These are phyloP conservation scores for Solea senegalensis DNA, from an alignment of 2,113 vertebrate genomes.

Conservation along the genomic window DNA sequence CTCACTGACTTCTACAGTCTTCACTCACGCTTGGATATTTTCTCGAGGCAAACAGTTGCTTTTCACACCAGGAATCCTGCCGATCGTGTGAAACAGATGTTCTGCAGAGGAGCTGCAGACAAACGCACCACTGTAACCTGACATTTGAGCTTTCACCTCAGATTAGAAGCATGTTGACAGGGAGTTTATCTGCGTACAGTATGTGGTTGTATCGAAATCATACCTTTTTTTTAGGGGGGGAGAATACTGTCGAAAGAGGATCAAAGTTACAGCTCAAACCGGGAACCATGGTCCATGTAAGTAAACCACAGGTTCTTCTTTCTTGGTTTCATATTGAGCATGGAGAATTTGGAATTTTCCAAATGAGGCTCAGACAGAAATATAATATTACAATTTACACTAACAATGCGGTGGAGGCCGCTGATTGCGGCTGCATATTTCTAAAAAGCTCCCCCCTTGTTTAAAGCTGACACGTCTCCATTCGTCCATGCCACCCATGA, in stretches of 20 bases:
- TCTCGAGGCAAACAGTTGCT: slow-evolving; percentile 64
- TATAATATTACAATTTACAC: slow-evolving; percentile 52
- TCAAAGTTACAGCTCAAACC: neutral
- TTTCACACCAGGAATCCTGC: slow-evolving; percentile 52
- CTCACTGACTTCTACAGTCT: slow-evolving; percentile 5
- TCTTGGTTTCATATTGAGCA: neutral
- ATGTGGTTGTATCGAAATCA: neutral
- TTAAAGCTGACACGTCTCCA: slow-evolving; percentile 9
- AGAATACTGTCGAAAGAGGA: neutral
- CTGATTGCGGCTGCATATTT: slow-evolving; percentile 51
- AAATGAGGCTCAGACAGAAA: slow-evolving; percentile 40
- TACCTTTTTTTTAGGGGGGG: neutral
- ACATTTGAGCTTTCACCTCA: neutral
- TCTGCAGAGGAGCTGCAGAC: slow-evolving; percentile 17
- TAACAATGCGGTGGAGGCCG: slow-evolving; percentile 34
- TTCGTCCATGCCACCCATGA: slow-evolving; percentile 22
- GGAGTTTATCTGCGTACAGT: neutral
- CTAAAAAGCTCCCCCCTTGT: slow-evolving; percentile 23
- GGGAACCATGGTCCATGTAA: neutral
- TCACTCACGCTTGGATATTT: slow-evolving; percentile 40
- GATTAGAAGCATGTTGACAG: neutral
- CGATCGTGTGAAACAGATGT: slow-evolving; percentile 61
- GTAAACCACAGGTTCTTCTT: slow-evolving; percentile 24
- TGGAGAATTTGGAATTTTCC: slow-evolving; percentile 40
- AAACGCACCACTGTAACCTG: neutral